These are phyloP conservation scores for Doryteuthis pealeii DNA, from an alignment of 1,140 invertebrate species.

Conservation along the genomic window DNA sequence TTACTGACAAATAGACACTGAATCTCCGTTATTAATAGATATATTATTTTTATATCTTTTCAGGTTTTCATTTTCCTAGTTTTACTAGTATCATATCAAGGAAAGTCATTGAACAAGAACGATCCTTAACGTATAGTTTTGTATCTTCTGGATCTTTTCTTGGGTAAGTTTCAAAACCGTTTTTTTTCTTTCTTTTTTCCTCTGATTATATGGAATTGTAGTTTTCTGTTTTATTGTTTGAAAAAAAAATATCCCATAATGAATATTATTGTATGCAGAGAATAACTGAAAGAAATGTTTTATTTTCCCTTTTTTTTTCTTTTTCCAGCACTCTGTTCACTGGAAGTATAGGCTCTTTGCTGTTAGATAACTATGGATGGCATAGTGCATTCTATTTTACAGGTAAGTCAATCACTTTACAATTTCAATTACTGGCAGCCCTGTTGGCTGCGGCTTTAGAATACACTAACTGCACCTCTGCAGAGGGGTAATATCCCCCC, in stretches of 20 bases:
- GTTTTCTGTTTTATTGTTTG: too few species aligned
- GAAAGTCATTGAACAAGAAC: constrained; percentile 68
- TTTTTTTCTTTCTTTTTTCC: too few species aligned
- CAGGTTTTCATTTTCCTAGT: constrained; percentile 72
- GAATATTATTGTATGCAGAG: too few species aligned
- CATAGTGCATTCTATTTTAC: constrained; percentile 70
- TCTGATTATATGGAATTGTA: too few species aligned
- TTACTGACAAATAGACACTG: too few species aligned
- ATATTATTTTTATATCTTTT: constrained; percentile 19
- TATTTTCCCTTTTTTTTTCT: constrained; percentile 8
- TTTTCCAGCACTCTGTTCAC: constrained; percentile 69
- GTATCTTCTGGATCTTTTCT: constrained; percentile 68
- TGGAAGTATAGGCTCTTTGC: constrained; percentile 71
- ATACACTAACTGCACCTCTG: too few species aligned
- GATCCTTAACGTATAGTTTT: constrained; percentile 72
- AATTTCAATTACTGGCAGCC: too few species aligned
- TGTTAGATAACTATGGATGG: constrained; percentile 72
- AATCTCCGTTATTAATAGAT: too few species aligned
- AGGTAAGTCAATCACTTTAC: constrained; percentile 64
- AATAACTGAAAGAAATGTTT: too few species aligned
- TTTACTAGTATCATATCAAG: constrained; percentile 74
- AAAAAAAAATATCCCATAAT: too few species aligned
- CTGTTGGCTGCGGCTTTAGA: too few species aligned
- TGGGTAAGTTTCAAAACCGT: constrained; percentile 53
- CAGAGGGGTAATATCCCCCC: too few species aligned